A percentile compares a stretch with the other conserved stretches of the same genome.
These are phyloP conservation scores for Matsumyia berberina DNA, from an alignment of 2,888 invertebrate species.

Conservation along the genomic window DNA sequence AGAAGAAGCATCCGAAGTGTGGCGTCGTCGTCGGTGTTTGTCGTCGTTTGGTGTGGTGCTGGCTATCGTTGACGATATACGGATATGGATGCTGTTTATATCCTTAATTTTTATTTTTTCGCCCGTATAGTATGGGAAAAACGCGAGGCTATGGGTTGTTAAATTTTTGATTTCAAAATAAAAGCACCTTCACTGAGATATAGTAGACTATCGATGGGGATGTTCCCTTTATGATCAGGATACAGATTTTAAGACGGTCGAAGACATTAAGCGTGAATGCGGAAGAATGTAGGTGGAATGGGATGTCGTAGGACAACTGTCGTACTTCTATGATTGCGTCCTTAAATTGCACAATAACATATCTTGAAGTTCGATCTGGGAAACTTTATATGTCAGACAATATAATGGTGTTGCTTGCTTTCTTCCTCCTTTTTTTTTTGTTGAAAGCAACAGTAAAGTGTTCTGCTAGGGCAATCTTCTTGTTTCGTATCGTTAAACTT, in stretches of 20 bases:
- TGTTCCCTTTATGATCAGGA: constrained; percentile 60
- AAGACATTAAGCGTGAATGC: constrained; percentile 59
- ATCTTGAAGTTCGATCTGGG: constrained; percentile 65
- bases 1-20: constrained; percentile 27
- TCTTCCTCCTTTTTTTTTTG: constrained; percentile 25
- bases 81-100: constrained; percentile 57
- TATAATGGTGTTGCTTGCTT: constrained; percentile 48
- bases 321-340: constrained; percentile 29
- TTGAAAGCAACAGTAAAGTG: constrained; percentile 62
- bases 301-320: constrained; percentile 28
- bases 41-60: constrained; percentile 2
- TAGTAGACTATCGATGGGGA: constrained; percentile 21
- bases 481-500: constrained; percentile 73
- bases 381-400: constrained; percentile 65
- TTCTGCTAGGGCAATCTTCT: constrained; percentile 46
- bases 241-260: constrained; percentile 73
- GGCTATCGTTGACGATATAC: constrained; percentile 47
- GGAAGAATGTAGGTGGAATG: constrained; percentile 12
- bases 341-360: constrained; percentile 69
- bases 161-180: constrained; percentile 73
- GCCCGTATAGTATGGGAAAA: constrained; percentile 7
- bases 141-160: constrained; percentile 53
- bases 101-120: constrained; percentile 53
- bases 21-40: constrained; percentile 21
- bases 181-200: constrained; percentile 58